Conservation (phyloP, 2,888 invertebrate species). For the Chymomyza amoena region DNA sequence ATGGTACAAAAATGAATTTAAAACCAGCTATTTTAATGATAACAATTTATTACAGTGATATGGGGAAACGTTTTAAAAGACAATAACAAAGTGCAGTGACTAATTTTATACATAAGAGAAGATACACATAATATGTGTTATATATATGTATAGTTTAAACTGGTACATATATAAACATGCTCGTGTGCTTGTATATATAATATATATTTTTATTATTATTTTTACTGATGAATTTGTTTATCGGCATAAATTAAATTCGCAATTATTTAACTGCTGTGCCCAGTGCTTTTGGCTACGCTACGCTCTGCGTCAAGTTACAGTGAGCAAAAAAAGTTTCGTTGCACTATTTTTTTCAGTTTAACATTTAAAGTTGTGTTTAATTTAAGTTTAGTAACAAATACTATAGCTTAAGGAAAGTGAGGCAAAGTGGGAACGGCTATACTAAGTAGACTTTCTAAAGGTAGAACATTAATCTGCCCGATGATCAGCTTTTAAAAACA, state of each 20-base stretch:
- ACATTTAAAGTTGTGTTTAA: too few species aligned
- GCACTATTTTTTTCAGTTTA: too few species aligned
- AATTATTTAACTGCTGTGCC: not conserved
- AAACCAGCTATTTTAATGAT: not conserved
- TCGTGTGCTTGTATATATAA: not conserved
- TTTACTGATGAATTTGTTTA: not conserved
- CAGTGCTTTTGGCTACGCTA: not conserved
- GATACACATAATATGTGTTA: not conserved
- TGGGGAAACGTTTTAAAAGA: conserved; percentile 23
- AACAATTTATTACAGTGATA: conserved; percentile 18
- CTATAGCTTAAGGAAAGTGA: too few species aligned
- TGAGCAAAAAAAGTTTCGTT: not conserved
- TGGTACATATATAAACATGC: not conserved
- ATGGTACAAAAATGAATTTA: not conserved
- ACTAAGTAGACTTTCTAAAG: too few species aligned
- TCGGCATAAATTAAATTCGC: not conserved
- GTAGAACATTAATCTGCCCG: too few species aligned
- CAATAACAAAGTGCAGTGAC: not conserved
- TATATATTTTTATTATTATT: not conserved
- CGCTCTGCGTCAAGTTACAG: not conserved
- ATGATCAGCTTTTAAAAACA: too few species aligned
- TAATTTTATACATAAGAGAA: not conserved
- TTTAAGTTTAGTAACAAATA: too few species aligned
- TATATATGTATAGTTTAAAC: not conserved
- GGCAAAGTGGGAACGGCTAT: too few species aligned